Conservation (phyloP, 1,140 invertebrate genomes). For the Mamestra configurata region DNA sequence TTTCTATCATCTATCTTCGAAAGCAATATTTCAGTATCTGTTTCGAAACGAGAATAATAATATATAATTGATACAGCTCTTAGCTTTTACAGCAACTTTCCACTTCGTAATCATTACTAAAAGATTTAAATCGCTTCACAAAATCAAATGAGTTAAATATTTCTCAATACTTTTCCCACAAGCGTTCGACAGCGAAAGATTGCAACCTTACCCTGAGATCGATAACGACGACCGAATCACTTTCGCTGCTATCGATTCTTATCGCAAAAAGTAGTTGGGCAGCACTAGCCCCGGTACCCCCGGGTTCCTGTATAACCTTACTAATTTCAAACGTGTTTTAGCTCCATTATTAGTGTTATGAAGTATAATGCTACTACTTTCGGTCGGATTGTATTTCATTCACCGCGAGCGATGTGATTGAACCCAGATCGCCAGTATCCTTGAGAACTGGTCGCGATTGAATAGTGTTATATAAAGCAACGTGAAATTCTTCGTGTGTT, state of each 20-base stretch:
- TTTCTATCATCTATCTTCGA: neutral
- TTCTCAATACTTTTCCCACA: conserved; percentile 51
- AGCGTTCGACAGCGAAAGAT: conserved; percentile 55
- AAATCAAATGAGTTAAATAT: conserved; percentile 39
- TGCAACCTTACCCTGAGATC: conserved; percentile 66
- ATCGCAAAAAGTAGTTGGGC: conserved; percentile 75
- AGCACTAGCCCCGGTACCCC: conserved; percentile 65
- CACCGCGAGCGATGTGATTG: conserved; percentile 80
- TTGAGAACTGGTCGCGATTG: conserved; percentile 76
- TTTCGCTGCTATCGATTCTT: conserved; percentile 78
- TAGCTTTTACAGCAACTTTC: conserved; percentile 1
- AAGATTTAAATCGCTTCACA: conserved; percentile 1
- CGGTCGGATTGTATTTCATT: conserved; percentile 75
- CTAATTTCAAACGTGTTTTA: conserved; percentile 52
- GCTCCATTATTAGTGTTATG: neutral
- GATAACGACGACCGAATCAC: conserved; percentile 77
- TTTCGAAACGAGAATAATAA: neutral
- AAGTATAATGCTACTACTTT: conserved; percentile 56
- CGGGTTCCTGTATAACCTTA: conserved; percentile 63
- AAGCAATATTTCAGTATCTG: neutral
- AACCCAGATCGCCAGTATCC: conserved; percentile 78
- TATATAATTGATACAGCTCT: neutral
- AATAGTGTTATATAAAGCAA: conserved; percentile 66
- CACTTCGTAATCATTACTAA: conserved; percentile 3
- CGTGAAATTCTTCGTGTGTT: conserved; percentile 55